These are phyloP conservation scores for Gortyna flavago DNA, from an alignment of 2,888 invertebrate species.

Conservation along the genomic window DNA sequence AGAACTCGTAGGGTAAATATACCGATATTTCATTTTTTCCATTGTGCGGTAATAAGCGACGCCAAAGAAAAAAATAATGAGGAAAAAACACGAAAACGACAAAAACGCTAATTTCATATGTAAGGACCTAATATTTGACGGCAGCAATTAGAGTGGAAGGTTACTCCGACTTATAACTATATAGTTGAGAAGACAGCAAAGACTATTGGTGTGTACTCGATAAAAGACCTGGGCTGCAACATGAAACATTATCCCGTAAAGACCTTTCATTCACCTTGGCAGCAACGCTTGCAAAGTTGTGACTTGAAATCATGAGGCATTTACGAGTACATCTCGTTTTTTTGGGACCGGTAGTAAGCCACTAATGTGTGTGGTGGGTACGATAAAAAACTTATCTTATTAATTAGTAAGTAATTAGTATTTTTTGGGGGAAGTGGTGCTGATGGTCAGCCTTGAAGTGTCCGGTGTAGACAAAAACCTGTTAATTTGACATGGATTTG, in stretches of 20 bases:
- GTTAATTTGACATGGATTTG: neutral
- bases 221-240: neutral
- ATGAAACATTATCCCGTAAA: neutral
- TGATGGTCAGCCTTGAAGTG: constrained; percentile 30
- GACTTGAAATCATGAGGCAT: neutral
- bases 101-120: no score
- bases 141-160: neutral
- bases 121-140: no score
- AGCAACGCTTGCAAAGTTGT: neutral
- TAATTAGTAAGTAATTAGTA: constrained; percentile 29
- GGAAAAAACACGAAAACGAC: no score
- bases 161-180: neutral
- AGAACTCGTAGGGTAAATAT: no score
- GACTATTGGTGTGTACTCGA: neutral
- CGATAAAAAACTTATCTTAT: constrained; percentile 20
- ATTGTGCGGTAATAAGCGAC: no score
- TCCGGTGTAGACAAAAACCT: constrained; percentile 21
- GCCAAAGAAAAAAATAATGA: no score
- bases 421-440: constrained; percentile 16
- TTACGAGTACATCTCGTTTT: neutral
- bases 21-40: no score
- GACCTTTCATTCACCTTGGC: neutral
- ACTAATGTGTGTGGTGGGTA: neutral
- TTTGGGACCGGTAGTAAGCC: neutral
- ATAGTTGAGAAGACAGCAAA: no score